These are phyloP conservation scores for Steatornis caripensis DNA, from an alignment of 2,113 vertebrate genomes.

Conservation along the genomic window DNA sequence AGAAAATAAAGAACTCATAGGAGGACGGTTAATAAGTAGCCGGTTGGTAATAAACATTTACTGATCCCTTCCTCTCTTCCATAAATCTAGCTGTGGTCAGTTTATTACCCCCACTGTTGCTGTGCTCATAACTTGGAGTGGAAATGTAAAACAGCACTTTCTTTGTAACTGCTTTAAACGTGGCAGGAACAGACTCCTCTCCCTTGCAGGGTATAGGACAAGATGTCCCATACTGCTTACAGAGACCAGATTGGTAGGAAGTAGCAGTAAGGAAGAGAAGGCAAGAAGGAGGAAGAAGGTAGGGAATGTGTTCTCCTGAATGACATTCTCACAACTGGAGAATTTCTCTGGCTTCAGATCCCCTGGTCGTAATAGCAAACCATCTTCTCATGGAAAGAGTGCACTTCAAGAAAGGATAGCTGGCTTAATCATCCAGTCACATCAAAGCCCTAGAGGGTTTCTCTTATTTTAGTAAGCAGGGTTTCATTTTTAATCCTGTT, in stretches of 20 bases:
- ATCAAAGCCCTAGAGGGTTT: background rate
- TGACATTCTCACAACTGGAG: background rate
- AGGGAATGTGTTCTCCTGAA: background rate
- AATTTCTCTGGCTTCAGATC: background rate
- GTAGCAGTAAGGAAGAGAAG: background rate
- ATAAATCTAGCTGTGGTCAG: background rate
- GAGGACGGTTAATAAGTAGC: background rate
- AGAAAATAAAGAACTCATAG: background rate
- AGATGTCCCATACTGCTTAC: background rate
- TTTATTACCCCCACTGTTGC: background rate
- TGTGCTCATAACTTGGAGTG: background rate
- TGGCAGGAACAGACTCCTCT: background rate
- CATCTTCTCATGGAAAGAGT: background rate
- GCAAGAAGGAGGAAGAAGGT: background rate
- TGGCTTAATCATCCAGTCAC: background rate
- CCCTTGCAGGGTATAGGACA: background rate
- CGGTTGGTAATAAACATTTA: background rate
- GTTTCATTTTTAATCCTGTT: background rate
- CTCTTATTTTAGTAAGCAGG: background rate
- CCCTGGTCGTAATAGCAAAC: background rate
- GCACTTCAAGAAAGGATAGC: background rate
- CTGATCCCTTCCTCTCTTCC: background rate
- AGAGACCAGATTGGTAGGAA: background rate
- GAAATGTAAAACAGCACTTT: background rate
- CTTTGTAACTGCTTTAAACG: background rate